Base-by-base conservation (phyloP, 2,797 vertebrate species). In the Semotilus atromaculatus region DNA sequence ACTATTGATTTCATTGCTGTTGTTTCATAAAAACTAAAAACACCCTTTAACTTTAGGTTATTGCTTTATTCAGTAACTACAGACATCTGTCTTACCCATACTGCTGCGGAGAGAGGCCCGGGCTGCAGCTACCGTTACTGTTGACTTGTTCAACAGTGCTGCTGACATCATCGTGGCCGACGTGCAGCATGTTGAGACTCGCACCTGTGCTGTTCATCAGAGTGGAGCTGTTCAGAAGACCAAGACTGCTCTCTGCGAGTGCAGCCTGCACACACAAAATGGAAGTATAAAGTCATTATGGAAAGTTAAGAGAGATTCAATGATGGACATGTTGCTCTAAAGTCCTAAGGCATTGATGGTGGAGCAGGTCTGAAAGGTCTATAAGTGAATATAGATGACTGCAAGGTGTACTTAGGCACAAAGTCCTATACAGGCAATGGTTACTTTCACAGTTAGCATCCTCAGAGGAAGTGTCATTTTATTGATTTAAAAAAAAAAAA, bases 61-160 rank as follows among this genome's bases (percentile, higher is more conserved):
- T 64, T 64, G 26, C 14, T 31, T 64, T 31, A 64, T 64, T 31
- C 6, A 6, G 58, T 60, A 60, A 60, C 26, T 1, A 26, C 16
- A 45, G 18, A 7, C n/a, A 48, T 11, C 29, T 40, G 34, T 85
- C 86, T 86, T 90, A 99, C 98, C 97, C 97, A 94, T 98, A 99
- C 94, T 99, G 98, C 68, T 97, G 96, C 0, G 98, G 98, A 92
- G 98, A 99, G 86, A 99, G 97, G 31, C 97, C 97, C 0, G 98
- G 98, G 94, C 97, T 98, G 95, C 95, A 99, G 96, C 97, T 98
- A 90, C 97, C 97, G 0, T 99, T 99, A 94, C 98, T 99, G 95
- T 98, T 97, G 91, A 98, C 97, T 86, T 98, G 97, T 92, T 99
- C 98, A 93, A 97, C 96, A 0, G 98, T 97, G 93, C 97, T 97